phyloP scores from a whole-genome alignment of 2,797 vertebrate genomes.

The Poeciliopsis paucimaculata region DNA sequence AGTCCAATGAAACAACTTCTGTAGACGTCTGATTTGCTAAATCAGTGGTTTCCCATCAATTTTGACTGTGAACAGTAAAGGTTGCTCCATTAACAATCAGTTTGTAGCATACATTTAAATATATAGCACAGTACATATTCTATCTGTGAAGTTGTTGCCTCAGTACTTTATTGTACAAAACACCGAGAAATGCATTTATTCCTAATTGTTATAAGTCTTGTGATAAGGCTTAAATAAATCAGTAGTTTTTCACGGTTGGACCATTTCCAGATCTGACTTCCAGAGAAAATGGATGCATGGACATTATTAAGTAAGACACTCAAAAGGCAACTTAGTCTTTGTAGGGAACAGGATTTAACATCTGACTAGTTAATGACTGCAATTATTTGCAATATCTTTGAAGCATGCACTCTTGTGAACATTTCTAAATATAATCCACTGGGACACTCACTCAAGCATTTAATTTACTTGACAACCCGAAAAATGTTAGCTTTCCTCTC shows the following conservation, averaged over 20 bases:
- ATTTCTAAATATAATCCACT: background rate
- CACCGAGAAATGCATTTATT: background rate
- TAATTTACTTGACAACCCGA: background rate
- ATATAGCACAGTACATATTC: background rate
- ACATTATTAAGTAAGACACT: background rate
- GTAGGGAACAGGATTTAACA: background rate
- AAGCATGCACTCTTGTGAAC: background rate
- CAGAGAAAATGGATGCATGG: background rate
- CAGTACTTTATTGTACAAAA: background rate
- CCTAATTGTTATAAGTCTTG: background rate
- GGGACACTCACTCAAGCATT: background rate
- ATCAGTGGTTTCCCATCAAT: background rate
- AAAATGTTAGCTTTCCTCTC: conserved; percentile 5
- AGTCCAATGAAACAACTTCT: background rate
- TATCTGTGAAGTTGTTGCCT: background rate
- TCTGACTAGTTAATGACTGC: background rate
- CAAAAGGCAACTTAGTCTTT: background rate
- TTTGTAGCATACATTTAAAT: background rate
- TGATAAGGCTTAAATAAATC: background rate
- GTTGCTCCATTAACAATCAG: background rate
- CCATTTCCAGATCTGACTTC: background rate
- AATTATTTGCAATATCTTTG: background rate
- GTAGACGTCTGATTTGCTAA: background rate
- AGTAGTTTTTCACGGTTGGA: background rate
- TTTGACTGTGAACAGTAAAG: background rate